Evolutionary conservation across 2,888 invertebrate species (phyloP).

Genomic region (Abscondita cerata): DNA sequence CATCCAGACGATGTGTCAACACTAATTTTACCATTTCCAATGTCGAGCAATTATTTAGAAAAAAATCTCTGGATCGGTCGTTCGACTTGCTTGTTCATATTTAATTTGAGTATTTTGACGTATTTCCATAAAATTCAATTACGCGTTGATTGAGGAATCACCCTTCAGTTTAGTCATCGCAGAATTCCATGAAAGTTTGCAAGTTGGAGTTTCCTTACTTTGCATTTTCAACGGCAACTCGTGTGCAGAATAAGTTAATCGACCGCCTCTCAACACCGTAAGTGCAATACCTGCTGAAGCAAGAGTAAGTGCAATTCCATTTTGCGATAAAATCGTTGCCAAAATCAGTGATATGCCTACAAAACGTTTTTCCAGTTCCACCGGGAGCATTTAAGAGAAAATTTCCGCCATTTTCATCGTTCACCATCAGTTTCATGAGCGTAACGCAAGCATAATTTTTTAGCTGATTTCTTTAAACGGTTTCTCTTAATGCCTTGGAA

Average conservation of each 20-base stretch:
- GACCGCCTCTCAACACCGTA: constrained; percentile 45
- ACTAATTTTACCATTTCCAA: too few species aligned
- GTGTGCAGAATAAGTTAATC: constrained; percentile 51
- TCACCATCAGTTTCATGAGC: too few species aligned
- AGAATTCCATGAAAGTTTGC: constrained; percentile 44
- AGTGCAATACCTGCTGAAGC: constrained; percentile 56
- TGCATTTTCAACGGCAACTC: constrained; percentile 47
- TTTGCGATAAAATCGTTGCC: constrained; percentile 40
- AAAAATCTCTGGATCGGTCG: too few species aligned
- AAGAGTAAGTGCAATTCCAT: constrained; percentile 48
- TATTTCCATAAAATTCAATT: too few species aligned
- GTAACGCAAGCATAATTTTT: too few species aligned
- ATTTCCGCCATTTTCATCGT: constrained; percentile 31
- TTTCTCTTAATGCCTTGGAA: not conserved
- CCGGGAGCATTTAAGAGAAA: constrained; percentile 45
- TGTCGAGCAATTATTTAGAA: too few species aligned
- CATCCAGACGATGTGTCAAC: too few species aligned
- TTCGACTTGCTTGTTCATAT: too few species aligned
- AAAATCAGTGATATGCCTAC: constrained; percentile 44
- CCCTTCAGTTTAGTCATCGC: too few species aligned
- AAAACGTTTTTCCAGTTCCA: constrained; percentile 46
- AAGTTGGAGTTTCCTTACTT: constrained; percentile 41
- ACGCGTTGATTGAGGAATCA: too few species aligned
- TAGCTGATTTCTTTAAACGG: too few species aligned
- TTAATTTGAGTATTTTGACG: too few species aligned